phyloP scores from a whole-genome alignment of 2,888 invertebrate species.

The Ametastegia equiseti region DNA sequence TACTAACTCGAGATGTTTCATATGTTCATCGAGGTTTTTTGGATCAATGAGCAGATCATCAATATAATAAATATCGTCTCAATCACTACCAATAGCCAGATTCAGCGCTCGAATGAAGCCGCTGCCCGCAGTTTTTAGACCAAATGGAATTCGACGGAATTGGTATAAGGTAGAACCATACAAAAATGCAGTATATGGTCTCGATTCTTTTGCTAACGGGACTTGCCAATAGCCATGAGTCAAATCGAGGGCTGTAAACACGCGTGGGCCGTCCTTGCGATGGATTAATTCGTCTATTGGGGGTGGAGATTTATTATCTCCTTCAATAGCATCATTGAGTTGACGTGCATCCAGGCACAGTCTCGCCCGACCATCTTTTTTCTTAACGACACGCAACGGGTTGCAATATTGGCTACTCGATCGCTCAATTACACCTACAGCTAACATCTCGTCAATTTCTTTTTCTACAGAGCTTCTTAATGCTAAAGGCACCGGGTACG shows the following conservation, averaged over 20 bases:
- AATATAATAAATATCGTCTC: constrained; percentile 55
- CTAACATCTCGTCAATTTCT: constrained; percentile 57
- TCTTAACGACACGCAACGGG: constrained; percentile 61
- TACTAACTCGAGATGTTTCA: constrained; percentile 52
- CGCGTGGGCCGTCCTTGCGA: too few species aligned
- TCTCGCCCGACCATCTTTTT: constrained; percentile 63
- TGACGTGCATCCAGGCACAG: constrained; percentile 65
- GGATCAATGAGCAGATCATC: constrained; percentile 62
- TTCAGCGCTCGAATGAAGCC: too few species aligned
- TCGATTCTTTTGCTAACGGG: constrained; percentile 51
- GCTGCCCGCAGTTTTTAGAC: too few species aligned
- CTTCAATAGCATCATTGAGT: constrained; percentile 62
- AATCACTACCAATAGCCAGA: neutral
- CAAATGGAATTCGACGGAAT: constrained; percentile 61
- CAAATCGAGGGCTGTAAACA: constrained; percentile 53
- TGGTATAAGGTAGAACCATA: constrained; percentile 52
- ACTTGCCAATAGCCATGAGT: constrained; percentile 58
- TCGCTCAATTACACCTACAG: constrained; percentile 60
- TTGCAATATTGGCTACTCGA: constrained; percentile 61
- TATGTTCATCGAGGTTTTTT: constrained; percentile 53
- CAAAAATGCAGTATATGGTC: constrained; percentile 56
- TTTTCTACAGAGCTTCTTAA: constrained; percentile 57
- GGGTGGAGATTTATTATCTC: constrained; percentile 58
- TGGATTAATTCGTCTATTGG: too few species aligned
- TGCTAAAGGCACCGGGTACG: constrained; percentile 63